Evolutionary conservation across 2,113 vertebrate species (phyloP).

Genomic region (Grantiella picta): DNA sequence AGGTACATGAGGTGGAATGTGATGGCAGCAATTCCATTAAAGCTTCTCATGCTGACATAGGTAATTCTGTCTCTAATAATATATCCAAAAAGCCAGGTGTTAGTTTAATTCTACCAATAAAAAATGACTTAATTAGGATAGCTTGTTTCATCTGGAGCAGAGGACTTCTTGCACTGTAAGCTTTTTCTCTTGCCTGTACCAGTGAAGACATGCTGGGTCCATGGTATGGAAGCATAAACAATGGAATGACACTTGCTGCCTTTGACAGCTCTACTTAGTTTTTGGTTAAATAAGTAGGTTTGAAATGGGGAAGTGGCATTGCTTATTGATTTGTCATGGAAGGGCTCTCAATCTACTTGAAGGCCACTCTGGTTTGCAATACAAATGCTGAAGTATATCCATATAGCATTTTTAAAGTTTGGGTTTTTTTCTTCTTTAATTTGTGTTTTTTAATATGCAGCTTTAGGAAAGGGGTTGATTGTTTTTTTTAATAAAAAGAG

Average conservation of each 20-base stretch:
- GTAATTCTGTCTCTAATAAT: neutral
- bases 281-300: neutral
- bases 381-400: neutral
- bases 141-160: neutral
- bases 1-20: accelerated
- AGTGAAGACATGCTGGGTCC: neutral
- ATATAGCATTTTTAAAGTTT: neutral
- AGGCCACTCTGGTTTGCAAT: neutral
- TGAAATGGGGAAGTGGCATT: neutral
- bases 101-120: neutral
- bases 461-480: neutral
- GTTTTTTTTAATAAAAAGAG: neutral
- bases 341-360: neutral
- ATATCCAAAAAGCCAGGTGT: neutral
- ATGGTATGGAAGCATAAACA: neutral
- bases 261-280: neutral
- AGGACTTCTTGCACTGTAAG: neutral
- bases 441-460: neutral
- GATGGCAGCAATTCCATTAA: neutral
- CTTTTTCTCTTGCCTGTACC: neutral
- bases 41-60: neutral
- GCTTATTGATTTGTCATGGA: neutral
- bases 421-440: neutral
- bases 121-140: neutral
- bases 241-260: neutral